A percentile compares a stretch with the other conserved stretches of the same genome.
phyloP scores from a whole-genome alignment of 2,113 vertebrate species.

The Elachura formosa region DNA sequence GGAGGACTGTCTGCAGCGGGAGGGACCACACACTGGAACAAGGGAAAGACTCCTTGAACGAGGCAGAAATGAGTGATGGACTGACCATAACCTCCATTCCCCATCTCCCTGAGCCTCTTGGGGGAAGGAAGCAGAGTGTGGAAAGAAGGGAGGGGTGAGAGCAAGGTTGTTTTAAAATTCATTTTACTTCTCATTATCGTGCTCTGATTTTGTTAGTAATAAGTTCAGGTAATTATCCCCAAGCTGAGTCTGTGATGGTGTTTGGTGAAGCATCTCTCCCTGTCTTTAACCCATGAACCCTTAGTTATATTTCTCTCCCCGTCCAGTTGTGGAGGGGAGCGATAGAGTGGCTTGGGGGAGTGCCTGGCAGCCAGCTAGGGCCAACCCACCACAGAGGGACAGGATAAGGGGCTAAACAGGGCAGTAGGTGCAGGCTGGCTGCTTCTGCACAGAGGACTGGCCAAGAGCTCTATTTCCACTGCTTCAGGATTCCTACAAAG shows the following conservation, averaged over 20 bases:
- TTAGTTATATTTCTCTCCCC: background rate
- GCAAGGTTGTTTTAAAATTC: background rate
- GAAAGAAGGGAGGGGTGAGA: background rate
- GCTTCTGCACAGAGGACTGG: background rate
- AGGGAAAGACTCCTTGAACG: background rate
- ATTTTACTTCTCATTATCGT: background rate
- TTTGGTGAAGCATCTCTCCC: background rate
- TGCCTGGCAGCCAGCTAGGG: background rate
- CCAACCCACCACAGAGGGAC: too few relatives aligned
- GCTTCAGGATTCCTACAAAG: background rate
- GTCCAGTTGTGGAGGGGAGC: background rate
- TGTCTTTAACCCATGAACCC: background rate
- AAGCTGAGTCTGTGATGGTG: background rate
- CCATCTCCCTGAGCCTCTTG: background rate
- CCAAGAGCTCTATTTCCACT: background rate
- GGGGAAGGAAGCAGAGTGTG: background rate
- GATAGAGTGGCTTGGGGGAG: background rate
- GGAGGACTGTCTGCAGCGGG: background rate
- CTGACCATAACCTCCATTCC: background rate
- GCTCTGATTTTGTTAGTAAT: background rate
- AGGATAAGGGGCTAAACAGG: rapidly evolving
- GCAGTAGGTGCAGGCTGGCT: background rate
- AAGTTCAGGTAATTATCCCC: background rate
- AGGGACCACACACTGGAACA: background rate
- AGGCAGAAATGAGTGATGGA: background rate